Conservation (phyloP, 2,888 invertebrate species). For the Agelastica alni region DNA sequence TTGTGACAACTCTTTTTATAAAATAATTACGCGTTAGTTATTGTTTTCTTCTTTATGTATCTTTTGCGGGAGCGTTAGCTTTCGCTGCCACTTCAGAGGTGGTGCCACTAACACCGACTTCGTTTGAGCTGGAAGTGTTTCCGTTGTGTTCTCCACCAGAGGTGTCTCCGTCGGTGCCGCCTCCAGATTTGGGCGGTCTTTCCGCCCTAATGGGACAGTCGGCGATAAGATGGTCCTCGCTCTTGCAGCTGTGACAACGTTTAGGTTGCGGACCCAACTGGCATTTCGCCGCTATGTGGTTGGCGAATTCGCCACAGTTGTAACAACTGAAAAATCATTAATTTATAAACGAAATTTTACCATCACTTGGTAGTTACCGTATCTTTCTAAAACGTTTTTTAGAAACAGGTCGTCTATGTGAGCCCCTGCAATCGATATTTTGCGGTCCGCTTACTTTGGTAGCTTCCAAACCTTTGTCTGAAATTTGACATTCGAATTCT, state of each 20-base stretch:
- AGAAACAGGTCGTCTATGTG: slow-evolving; percentile 77
- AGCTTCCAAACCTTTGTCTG: slow-evolving; percentile 86
- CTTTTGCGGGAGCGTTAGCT: no score
- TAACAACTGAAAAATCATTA: slow-evolving; percentile 76
- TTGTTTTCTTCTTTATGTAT: slow-evolving; percentile 18
- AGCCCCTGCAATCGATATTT: slow-evolving; percentile 79
- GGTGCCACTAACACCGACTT: slow-evolving; percentile 21
- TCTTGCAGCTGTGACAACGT: slow-evolving; percentile 88
- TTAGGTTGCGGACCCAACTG: slow-evolving; percentile 87
- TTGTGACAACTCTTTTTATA: slow-evolving; percentile 25
- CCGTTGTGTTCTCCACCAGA: slow-evolving; percentile 40
- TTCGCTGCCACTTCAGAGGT: slow-evolving; percentile 30
- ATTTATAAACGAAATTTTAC: no score
- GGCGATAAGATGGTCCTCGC: slow-evolving; percentile 85
- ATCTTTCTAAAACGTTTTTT: slow-evolving; percentile 85
- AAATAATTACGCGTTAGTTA: no score
- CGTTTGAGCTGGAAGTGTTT: slow-evolving; percentile 39
- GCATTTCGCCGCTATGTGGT: slow-evolving; percentile 91
- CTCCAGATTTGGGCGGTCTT: slow-evolving; percentile 23
- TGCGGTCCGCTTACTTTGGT: slow-evolving; percentile 81
- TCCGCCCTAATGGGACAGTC: slow-evolving; percentile 75
- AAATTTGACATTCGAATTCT: slow-evolving; percentile 83
- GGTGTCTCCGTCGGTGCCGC: slow-evolving; percentile 18
- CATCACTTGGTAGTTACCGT: no score
- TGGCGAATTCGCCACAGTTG: slow-evolving; percentile 91